Evolutionary conservation across 2,113 vertebrate species (phyloP), one percentile per base, ranked within the genome.

Genomic region (Cynocephalus volans): DNA sequence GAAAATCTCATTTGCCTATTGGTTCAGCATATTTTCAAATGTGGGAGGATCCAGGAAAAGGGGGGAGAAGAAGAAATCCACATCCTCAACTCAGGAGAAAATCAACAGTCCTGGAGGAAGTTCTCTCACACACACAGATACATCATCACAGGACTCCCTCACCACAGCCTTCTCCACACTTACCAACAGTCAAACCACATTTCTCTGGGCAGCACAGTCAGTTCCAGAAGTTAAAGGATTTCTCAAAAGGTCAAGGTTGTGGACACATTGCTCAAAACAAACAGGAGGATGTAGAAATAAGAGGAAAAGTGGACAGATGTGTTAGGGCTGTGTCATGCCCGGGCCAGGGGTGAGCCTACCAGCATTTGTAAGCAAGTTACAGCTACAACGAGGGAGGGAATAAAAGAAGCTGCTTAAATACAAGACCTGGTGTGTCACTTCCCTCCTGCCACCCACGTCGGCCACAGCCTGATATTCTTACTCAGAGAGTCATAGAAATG

Each of bases 211-310:
- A 86, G 77, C 72, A 95, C 5, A 24, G 95, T n/a, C 95, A n/a
- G 81, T 79, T 90, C 95, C 69, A 58, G 67, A 90, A 65, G 58
- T 92, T 62, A 86, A 75, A 90, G 93, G 81, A 84, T 73, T 88
- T 95, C 84, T 88, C 88, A 92, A 58, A 97, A 97, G 90, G 81
- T 95, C 88, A 87, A 56, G 33, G 41, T 11, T 93, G 91, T 92
- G 85, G 58, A 72, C 62, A 69, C 45, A 93, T 69, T 93, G 81
- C 76, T 94, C 87, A 94, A 88, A 88, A 56, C 90, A 95, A 97
- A 97, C 54, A 81, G 67, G 8, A 62, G 31, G 84, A 90, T 62
- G 70, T 45, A 67, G 77, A 60, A 86, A 85, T 80, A 24, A 73
- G 56, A 56, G 50, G 36, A 36, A 91, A 91, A 4, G 12, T 0